Evolutionary conservation across 2,888 invertebrate genomes (phyloP).

Genomic region (Pheosia tremula): DNA sequence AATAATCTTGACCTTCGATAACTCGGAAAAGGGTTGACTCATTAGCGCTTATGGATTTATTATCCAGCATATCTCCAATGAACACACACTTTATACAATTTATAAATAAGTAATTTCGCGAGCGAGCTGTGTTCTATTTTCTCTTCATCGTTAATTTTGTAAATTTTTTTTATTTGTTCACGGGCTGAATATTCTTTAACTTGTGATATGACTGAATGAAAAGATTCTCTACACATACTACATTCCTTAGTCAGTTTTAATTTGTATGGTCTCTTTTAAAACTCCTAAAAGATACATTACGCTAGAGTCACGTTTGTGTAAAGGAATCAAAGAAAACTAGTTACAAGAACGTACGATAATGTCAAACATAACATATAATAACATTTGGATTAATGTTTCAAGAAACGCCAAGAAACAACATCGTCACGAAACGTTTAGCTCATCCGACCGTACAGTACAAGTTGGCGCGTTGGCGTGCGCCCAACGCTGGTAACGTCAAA

Average conservation of each 20-base stretch:
- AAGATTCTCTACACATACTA: no score
- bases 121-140: background rate
- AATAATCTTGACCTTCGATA: slow-evolving; percentile 60
- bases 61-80: slow-evolving; percentile 18
- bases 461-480: slow-evolving; percentile 19
- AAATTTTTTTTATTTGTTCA: no score
- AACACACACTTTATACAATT: background rate
- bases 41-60: slow-evolving; percentile 27
- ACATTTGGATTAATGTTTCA: slow-evolving; percentile 13
- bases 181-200: no score
- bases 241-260: no score
- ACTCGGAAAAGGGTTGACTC: slow-evolving; percentile 43
- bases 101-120: background rate
- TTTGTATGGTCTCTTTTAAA: background rate
- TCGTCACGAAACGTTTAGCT: slow-evolving; percentile 9
- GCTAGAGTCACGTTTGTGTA: no score
- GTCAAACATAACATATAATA: slow-evolving; percentile 11
- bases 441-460: background rate
- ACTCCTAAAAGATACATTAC: background rate
- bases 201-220: no score
- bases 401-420: slow-evolving; percentile 15
- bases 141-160: background rate
- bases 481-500: slow-evolving; percentile 30
- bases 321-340: background rate
- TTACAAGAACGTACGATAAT: background rate